phyloP scores from a whole-genome alignment of 2,113 vertebrate species.

The Colossoma macropomum region DNA sequence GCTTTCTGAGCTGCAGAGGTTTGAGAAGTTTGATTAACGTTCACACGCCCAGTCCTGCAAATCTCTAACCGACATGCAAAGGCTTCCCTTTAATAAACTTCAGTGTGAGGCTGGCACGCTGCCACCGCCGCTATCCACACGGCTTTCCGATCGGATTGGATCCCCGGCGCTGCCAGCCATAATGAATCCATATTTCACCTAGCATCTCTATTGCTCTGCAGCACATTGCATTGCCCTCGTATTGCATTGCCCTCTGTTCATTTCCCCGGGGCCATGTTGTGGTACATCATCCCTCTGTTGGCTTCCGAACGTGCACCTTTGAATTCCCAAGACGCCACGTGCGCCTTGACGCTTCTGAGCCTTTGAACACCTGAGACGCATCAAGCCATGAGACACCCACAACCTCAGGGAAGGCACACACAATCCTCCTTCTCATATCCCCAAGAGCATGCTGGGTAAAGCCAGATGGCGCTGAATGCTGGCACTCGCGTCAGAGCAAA shows the following conservation, averaged over 20 bases:
- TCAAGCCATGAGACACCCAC: constrained; percentile 8
- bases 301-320: not conserved
- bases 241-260: constrained; percentile 9
- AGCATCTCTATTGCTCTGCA: constrained; percentile 23
- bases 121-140: constrained; percentile 12
- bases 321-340: constrained; percentile 37
- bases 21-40: constrained; percentile 1
- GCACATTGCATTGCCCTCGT: constrained; percentile 26
- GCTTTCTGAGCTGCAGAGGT: not conserved
- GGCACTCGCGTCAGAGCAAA: not conserved
- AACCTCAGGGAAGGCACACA: not conserved
- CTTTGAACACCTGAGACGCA: constrained; percentile 47
- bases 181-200: constrained; percentile 55
- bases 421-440: not conserved
- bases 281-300: constrained; percentile 28
- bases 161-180: constrained; percentile 9
- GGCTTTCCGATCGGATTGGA: not conserved
- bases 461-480: constrained; percentile 39
- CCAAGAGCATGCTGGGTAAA: constrained; percentile 3
- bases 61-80: not conserved
- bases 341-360: not conserved
- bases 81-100: constrained; percentile 39
- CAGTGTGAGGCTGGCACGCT: constrained; percentile 18
- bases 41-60: not conserved
- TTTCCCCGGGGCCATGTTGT: constrained; percentile 5